Evolutionary conservation across 1,140 invertebrate genomes (phyloP), one percentile per base, ranked within the genome.

Genomic region (Drosophila equinoxialis): DNA sequence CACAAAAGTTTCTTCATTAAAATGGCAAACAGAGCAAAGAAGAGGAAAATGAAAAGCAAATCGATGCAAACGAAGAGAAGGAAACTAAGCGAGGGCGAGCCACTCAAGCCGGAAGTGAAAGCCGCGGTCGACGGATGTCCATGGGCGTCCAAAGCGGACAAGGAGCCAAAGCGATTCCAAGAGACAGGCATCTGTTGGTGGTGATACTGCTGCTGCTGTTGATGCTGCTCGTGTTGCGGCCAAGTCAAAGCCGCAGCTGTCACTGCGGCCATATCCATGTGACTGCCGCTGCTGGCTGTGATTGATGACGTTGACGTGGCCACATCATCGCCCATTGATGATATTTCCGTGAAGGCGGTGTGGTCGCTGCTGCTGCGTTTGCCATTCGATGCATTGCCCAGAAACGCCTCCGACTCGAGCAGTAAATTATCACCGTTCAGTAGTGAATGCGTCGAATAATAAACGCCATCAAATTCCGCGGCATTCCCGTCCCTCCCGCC

Each of bases 1-100:
- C 90, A 91, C 86, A 91, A 91, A 90, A 91, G 90, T 80, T 91
- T 92, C 72, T 92, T 90, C 68, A 93, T 93, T 73, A 94, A 93
- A 89, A 93, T 93, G 67, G 91, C 86, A 70, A 93, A 82, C 59
- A 92, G 79, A 30, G 85, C 86, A 67, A 68, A 71, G 77, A 92
- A 92, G 41, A 92, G 91, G 48, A 92, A 71, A 74, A 92, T 78
- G 74, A 92, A 91, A 42, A 92, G 81, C 72, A 90, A 74, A 89
- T 92, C 90, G 66, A 92, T 81, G 71, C 85, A 81, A 67, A 86
- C 68, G 79, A 92, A 92, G 26, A 92, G 77, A 61, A 92, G 71
- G 71, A 92, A 92, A 73, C 81, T 91, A n/a, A 91, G 39, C 2
- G 85, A 77, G 6, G 85, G 80, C 71, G 75, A 73, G 6, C 62